Percentiles rank a stretch among this genome's conserved stretches.
phyloP scores from a whole-genome alignment of 1,140 invertebrate species.

The Ooceraea biroi region DNA sequence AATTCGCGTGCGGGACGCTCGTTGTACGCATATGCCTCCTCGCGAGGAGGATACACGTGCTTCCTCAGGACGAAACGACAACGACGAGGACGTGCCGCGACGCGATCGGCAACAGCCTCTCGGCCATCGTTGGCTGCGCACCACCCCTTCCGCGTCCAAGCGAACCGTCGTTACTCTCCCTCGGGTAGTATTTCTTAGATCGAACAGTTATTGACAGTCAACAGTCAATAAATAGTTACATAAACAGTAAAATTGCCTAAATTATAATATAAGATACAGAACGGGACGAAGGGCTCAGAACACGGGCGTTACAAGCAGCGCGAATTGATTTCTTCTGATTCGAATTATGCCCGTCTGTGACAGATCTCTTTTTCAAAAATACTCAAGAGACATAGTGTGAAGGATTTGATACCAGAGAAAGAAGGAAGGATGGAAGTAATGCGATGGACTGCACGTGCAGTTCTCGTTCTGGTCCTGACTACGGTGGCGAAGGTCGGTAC shows the following conservation, averaged over 20 bases:
- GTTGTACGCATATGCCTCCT: constrained; percentile 20
- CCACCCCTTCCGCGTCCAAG: too few relatives aligned
- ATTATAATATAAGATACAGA: too few relatives aligned
- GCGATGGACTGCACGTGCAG: background rate
- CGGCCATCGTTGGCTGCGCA: background rate
- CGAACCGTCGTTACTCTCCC: too few relatives aligned
- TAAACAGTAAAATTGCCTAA: too few relatives aligned
- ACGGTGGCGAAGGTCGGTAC: too few relatives aligned
- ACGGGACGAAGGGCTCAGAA: too few relatives aligned
- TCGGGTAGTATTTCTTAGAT: too few relatives aligned
- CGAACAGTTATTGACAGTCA: too few relatives aligned
- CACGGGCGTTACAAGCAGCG: too few relatives aligned
- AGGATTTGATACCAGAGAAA: too few relatives aligned
- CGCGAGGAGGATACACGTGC: constrained; percentile 35
- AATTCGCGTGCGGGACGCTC: constrained; percentile 2
- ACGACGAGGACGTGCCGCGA: constrained; percentile 6
- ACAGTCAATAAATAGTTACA: too few relatives aligned
- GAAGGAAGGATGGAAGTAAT: constrained; percentile 2
- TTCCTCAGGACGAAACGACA: background rate
- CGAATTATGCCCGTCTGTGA: background rate
- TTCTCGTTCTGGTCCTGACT: background rate
- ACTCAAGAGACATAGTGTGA: background rate
- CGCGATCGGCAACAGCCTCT: too few relatives aligned
- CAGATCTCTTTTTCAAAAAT: background rate
- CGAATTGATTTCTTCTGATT: background rate